Base-by-base conservation (phyloP, 2,888 invertebrate species). In the Hesperia comma region DNA sequence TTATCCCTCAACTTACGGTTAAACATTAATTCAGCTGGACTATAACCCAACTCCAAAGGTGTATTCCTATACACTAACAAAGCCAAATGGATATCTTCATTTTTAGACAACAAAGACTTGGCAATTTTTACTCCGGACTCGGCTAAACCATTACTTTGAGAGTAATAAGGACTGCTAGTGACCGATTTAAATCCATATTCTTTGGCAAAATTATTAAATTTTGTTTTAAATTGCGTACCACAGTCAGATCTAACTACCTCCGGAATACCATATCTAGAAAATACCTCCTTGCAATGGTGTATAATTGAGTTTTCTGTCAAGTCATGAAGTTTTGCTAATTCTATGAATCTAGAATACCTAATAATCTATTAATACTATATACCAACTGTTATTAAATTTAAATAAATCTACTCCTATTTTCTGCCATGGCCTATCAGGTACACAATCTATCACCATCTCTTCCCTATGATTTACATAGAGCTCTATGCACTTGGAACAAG, bases 141-240 rank as follows among this genome's bases (percentile, higher is more conserved):
- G 1, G 41, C 41, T 41, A 41, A 14, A 1, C 41, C 41, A 41
- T 41, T 41, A n/a, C 41, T 41, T 14, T 41, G 41, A 2, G 41
- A 41, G n/a, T 41, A 41, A 41, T 41, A 41, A 14, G 41, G 41
- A 8, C 41, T 41, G 41, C 14, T 41, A 19, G 49, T 49, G 8
- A 49, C 49, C 1, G 49, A 49, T 49, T 49, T 15, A 49, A 49
- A 49, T 49, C 49, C 49, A 49, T 49, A 49, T 49, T 49, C 17
- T 17, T 49, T 10, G 1, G 49, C 49, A 49, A 49, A 49, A 19
- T 19, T 49, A 19, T 49, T 49, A 17, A 49, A 49, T 19, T 49
- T 49, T 17, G 49, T 49, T 12, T 17, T 49, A 17, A 49, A 49
- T 49, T 49, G 49, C 17, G 49, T 12, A 17, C 49, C 49, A 49